Base-by-base conservation (phyloP, 2,113 vertebrate species). In the Sinocyclocheilus anophthalmus region DNA sequence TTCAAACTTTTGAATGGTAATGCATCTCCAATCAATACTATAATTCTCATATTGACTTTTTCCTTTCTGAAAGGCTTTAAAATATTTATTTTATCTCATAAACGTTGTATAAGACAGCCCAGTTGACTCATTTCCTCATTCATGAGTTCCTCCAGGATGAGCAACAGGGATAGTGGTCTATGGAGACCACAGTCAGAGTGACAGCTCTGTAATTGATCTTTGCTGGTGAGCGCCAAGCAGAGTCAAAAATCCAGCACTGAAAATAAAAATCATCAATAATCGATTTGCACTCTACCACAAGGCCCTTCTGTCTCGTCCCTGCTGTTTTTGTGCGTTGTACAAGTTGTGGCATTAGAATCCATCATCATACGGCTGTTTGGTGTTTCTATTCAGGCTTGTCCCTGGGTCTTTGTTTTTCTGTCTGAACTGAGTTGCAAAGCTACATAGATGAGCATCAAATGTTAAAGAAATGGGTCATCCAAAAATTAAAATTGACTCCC, bases 231-330 rank as follows among this genome's bases (percentile, higher is more conserved):
- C 14, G 12, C 78, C 53, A 78, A 61, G 76, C 30, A n/a, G 50
- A 24, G 59, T 20, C 5, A 1, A 30, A 45, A 65, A 81, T 81
- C n/a, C 39, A 81, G 59, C 79, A 45, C 14, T 30, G 22, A 81
- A 65, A 65, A 48, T 65, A 81, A 81, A 18, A n/a, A 63, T 81
- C 79, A 81, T 81, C 79, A 81, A 67, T 81, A 81, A 81, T 81
- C 79, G 39, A 81, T 81, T 81, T 81, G 79, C 79, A 81, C 79
- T 81, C 79, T 65, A 45, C n/a, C 59, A 81, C 39, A 65, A 81
- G 8, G 7, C 79, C 33, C 20, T 79, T 79, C 33, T 63, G 12
- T 39, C 57, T 45, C 8, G 13, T 30, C 59, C 59, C 79, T 81
- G 79, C 59, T 81, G 59, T 67, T 81, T 48, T 81, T 81, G 13